A percentile compares a stretch with the other conserved stretches of the same genome.
Conservation (phyloP, 2,888 invertebrate species). For the Blera fallax region DNA sequence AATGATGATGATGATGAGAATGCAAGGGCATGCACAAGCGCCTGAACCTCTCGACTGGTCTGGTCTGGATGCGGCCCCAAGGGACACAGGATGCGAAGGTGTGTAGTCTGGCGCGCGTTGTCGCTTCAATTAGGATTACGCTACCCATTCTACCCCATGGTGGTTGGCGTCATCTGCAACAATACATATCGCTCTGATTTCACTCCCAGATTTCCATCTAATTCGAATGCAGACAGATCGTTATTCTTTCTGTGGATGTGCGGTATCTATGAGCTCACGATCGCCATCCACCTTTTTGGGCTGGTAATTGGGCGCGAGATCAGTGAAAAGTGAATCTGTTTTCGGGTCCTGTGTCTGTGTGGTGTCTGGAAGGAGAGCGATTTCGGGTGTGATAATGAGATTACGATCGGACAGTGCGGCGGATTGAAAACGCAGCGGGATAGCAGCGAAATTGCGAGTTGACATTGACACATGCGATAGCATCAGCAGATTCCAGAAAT, state of each 20-base stretch:
- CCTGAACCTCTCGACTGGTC: neutral
- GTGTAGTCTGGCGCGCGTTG: slow-evolving; percentile 65
- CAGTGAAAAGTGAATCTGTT: slow-evolving; percentile 70
- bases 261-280: slow-evolving; percentile 43
- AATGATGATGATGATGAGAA: slow-evolving; percentile 61
- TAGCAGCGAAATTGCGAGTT: slow-evolving; percentile 52
- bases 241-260: slow-evolving; percentile 31
- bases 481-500: slow-evolving; percentile 66
- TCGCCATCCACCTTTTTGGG: neutral
- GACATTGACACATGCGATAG: slow-evolving; percentile 71
- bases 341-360: neutral
- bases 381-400: slow-evolving; percentile 71
- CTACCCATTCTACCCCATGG: slow-evolving; percentile 30
- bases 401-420: slow-evolving; percentile 45
- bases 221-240: slow-evolving; percentile 68
- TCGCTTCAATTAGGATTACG: slow-evolving; percentile 70
- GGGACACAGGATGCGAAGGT: slow-evolving; percentile 47
- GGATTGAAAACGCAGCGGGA: slow-evolving; percentile 57
- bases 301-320: slow-evolving; percentile 47
- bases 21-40: slow-evolving; percentile 51
- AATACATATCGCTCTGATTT: slow-evolving; percentile 66
- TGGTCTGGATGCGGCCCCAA: neutral
- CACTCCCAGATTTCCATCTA: slow-evolving; percentile 62
- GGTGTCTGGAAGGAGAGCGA: slow-evolving; percentile 22
- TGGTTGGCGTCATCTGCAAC: slow-evolving; percentile 56